Evolutionary conservation across 2,888 invertebrate genomes (phyloP).

Genomic region (Caenorhabditis doughertyi): DNA sequence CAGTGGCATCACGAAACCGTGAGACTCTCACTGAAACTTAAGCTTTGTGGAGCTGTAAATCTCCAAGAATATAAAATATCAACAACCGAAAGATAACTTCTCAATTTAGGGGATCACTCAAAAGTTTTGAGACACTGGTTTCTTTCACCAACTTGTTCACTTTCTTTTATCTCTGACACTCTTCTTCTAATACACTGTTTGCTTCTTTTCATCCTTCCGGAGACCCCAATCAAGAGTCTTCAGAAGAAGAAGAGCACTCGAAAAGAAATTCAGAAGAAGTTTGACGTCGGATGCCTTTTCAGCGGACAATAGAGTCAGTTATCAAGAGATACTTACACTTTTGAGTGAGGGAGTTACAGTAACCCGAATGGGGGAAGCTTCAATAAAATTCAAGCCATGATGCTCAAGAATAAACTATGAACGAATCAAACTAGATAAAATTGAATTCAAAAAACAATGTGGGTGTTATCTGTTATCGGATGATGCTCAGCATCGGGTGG

Average conservation of each 20-base stretch:
- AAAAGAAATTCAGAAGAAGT: constrained; percentile 44
- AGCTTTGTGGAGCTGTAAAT: not conserved
- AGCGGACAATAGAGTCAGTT: constrained; percentile 56
- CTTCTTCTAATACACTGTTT: constrained; percentile 41
- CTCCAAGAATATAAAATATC: not conserved
- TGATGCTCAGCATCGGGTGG: constrained; percentile 14
- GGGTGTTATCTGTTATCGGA: constrained; percentile 18
- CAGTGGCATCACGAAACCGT: too few relatives aligned
- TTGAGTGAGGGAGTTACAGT: constrained; percentile 35
- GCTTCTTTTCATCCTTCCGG: constrained; percentile 37
- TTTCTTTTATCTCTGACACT: constrained; percentile 36
- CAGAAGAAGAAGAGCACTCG: constrained; percentile 62
- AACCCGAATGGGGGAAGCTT: too few relatives aligned
- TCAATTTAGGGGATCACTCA: not conserved
- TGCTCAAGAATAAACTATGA: not conserved
- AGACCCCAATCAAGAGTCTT: constrained; percentile 64
- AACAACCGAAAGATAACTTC: not conserved
- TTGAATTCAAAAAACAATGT: not conserved
- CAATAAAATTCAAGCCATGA: too few relatives aligned
- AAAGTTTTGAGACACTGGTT: constrained; percentile 23
- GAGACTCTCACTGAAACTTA: too few relatives aligned
- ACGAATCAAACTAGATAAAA: constrained; percentile 13
- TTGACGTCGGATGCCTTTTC: constrained; percentile 30
- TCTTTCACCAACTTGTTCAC: constrained; percentile 46
- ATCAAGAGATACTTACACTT: constrained; percentile 65